phyloP scores from a whole-genome alignment of 2,113 vertebrate genomes.

The Leptobrachium leishanense region DNA sequence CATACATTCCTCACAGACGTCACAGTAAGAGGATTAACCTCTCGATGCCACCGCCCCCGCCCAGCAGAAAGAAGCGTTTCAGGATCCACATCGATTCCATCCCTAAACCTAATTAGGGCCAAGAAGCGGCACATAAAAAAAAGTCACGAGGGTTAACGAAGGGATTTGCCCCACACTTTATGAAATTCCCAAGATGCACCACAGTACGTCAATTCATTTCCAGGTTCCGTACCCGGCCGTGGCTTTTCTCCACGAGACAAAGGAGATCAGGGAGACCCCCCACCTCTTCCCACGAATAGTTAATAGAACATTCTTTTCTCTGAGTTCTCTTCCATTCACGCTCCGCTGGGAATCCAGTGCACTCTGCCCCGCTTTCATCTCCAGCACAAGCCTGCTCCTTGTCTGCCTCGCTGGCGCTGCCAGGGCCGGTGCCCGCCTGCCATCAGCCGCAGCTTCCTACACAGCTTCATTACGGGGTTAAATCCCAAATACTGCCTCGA shows the following conservation, averaged over 20 bases:
- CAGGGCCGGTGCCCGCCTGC: too few species aligned
- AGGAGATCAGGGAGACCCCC: constrained; percentile 3
- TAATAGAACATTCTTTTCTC: background rate
- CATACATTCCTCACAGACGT: background rate
- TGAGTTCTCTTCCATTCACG: constrained; percentile 2
- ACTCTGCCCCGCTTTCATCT: constrained; percentile 20
- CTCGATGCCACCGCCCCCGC: background rate
- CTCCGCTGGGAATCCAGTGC: background rate
- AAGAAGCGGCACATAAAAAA: background rate
- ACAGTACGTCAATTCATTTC: constrained; percentile 8
- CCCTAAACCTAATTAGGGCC: background rate
- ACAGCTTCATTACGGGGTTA: too few species aligned
- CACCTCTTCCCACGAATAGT: background rate
- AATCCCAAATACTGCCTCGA: too few species aligned
- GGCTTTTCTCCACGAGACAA: constrained; percentile 29
- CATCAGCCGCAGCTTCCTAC: too few species aligned
- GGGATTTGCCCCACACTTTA: background rate
- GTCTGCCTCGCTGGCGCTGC: too few species aligned
- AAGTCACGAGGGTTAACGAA: background rate
- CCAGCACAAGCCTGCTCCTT: background rate
- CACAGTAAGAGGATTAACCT: background rate
- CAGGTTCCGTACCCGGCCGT: background rate
- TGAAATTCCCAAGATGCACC: constrained; percentile 30
- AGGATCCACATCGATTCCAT: background rate
- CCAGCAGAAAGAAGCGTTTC: background rate